Evolutionary conservation across 2,113 vertebrate species (phyloP), one percentile per base, ranked within the genome.

Genomic region (Agapornis roseicollis): DNA sequence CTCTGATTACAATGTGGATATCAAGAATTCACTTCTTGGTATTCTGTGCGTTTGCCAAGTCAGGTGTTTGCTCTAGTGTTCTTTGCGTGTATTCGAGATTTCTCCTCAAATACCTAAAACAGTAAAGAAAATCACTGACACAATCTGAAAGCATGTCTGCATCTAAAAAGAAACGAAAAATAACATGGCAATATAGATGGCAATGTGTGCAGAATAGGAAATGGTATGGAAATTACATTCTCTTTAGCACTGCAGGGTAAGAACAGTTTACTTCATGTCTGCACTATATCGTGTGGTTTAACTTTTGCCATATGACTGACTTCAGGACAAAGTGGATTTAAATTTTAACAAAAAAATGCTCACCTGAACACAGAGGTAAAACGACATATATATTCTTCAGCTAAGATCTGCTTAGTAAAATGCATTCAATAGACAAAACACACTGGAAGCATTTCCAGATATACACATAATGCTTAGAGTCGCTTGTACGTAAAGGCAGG

Each of bases 1-100:
- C 90, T 74, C 94, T 93, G 72, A 82, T 98, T 97, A 93, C 49
- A 97, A 97, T 72, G 77, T 91, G 85, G 93, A 63, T 96, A 94
- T 66, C 85, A 96, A 88, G 76, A 95, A 88, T 79, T 92, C 74
- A 93, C 95, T 96, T 96, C 69, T 80, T 97, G 76, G 76, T 94
- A 96, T 53, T 96, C 79, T 68, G 80, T 92, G 93, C 8, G 77
- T 95, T 66, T 97, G 94, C 95, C 85, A 90, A 81, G 24, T 35
- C 86, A 84, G 3, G 68, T 90, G 29, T 76, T 94, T 91, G 71
- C 78, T 89, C 82, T 78, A 95, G 37, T 61, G 89, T 88, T 94
- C 92, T 96, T 78, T 85, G 69, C 0, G 1, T 52, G 55, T 96
- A 96, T 76, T 80, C 52, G 70, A 85, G 76, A 73, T 82, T 90